Base-by-base conservation (phyloP, 2,113 vertebrate genomes). In the Platycercus adscitus region DNA sequence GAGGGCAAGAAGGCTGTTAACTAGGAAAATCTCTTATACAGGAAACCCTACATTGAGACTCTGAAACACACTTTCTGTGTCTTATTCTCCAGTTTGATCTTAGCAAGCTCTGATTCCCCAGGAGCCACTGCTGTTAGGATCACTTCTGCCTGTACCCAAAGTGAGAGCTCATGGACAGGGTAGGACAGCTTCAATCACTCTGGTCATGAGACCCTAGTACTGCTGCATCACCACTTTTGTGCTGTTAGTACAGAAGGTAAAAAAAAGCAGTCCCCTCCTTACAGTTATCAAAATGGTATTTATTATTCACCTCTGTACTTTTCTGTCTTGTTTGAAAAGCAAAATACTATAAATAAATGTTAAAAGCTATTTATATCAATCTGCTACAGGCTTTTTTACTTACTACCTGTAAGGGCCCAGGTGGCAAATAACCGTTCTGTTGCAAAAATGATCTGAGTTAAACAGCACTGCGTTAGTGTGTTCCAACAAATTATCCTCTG, bases 331-430 rank as follows among this genome's bases (percentile, higher is more conserved):
- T 78, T 66, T n/a, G 26, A 81, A 84, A 93, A 68, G 4, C 21
- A 78, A 63, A 63, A 43, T 21, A 6, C 6, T 55, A 52, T 13
- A 70, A 80, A 70, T 35, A 77, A 76, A 85, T 86, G 41, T 13
- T 1, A 58, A 86, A 84, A 81, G 11, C 17, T 69, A 14, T 19
- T 21, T 68, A 69, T 86, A 91, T 10, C 10, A 88, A 58, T 2
- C 33, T 83, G 13, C 37, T n/a, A 37, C n/a, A 91, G 65, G 14
- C 24, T 85, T 58, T 95, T 95, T 52, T 93, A 20, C 43, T 87
- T 89, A 68, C 10, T 61, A 24, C 5, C 25, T 78, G 31, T 55
- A 80, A 79, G 81, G 28, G 39, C 64, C 58, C 37, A 80, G 17
- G 21, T 77, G 52, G 10, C 33, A 19, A 25, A 49, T 20, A 56